Evolutionary conservation across 2,113 vertebrate species (phyloP).

Genomic region (Xyrauchen texanus): DNA sequence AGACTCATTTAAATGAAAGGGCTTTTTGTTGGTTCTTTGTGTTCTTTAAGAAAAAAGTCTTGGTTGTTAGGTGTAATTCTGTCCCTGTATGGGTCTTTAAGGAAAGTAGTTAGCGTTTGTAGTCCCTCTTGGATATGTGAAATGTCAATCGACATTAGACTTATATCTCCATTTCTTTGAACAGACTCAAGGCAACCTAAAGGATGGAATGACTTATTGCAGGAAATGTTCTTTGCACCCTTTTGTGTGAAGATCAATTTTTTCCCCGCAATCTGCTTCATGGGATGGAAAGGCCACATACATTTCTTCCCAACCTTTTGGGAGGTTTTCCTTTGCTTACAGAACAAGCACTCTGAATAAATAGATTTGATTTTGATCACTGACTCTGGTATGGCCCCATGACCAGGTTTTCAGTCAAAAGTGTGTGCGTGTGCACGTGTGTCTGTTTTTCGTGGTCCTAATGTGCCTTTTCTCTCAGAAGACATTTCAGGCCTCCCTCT

Average conservation of each 20-base stretch:
- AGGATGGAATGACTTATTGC: constrained; percentile 33
- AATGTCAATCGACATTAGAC: background rate
- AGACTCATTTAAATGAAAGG: background rate
- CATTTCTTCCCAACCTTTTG: constrained; percentile 47
- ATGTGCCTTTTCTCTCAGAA: constrained; percentile 48
- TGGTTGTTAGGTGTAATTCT: background rate
- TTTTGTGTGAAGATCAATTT: constrained; percentile 15
- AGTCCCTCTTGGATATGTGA: background rate
- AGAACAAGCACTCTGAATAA: constrained; percentile 36
- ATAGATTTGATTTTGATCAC: constrained; percentile 20
- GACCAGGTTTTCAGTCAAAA: constrained; percentile 4
- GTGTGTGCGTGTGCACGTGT: too few relatives aligned
- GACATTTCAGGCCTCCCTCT: constrained; percentile 70
- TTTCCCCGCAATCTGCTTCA: constrained; percentile 1
- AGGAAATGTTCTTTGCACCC: constrained; percentile 13
- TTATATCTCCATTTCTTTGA: constrained; percentile 32
- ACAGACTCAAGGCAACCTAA: constrained; percentile 21
- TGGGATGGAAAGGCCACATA: constrained; percentile 40
- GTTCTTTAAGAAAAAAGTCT: background rate
- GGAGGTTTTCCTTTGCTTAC: constrained; percentile 22
- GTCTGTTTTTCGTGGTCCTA: background rate
- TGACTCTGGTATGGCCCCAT: constrained; percentile 12
- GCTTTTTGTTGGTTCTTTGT: too few relatives aligned
- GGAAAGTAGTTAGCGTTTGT: constrained; percentile 27
- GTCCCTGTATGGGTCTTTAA: background rate